Conservation (phyloP, 2,113 vertebrate species). For the Crotalus helleri region DNA sequence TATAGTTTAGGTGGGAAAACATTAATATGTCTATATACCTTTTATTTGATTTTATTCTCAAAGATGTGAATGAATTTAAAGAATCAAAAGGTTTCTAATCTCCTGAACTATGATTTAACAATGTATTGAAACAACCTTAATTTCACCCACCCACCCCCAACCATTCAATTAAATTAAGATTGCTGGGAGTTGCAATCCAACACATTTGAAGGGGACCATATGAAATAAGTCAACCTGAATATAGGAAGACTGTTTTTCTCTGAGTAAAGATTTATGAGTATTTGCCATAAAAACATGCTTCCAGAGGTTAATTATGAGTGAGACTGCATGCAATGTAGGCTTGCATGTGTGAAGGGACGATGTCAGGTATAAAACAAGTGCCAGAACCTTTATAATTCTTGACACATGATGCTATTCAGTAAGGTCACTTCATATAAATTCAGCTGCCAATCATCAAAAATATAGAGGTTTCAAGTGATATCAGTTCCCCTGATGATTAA, state of each 20-base stretch:
- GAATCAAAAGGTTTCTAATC: background rate
- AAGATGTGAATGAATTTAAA: background rate
- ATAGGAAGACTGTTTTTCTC: background rate
- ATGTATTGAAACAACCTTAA: background rate
- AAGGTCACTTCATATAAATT: background rate
- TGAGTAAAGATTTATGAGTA: background rate
- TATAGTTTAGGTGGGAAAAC: background rate
- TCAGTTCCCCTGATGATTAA: background rate
- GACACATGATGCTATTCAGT: background rate
- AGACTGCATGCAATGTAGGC: background rate
- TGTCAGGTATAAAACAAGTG: background rate
- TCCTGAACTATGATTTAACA: background rate
- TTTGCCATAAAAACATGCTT: background rate
- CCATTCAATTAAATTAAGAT: background rate
- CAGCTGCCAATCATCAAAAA: background rate
- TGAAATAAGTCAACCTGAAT: background rate
- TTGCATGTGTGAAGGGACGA: background rate
- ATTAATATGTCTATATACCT: background rate
- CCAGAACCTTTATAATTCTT: background rate
- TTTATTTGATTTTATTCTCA: background rate
- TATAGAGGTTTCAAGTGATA: background rate
- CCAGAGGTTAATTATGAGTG: background rate
- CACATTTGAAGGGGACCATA: background rate
- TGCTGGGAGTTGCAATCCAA: background rate
- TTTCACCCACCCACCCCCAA: background rate